Base-by-base conservation (phyloP, 2,797 vertebrate species). In the Pygocentrus nattereri region DNA sequence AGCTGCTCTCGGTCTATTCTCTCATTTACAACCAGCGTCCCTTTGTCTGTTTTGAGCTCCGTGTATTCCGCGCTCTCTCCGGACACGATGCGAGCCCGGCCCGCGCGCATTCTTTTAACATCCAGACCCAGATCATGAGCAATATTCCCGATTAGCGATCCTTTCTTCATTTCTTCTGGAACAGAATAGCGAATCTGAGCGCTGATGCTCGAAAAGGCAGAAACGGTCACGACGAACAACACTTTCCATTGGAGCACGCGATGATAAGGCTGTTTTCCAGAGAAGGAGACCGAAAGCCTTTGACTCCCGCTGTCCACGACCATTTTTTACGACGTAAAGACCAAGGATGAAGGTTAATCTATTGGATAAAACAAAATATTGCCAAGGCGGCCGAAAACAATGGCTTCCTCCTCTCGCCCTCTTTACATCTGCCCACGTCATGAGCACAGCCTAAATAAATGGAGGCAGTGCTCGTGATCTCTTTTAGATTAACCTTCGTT, bases 231-330 rank as follows among this genome's bases (percentile, higher is more conserved):
- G 15, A 85, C 4, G 73, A 91, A 87, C 81, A 93, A 85, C 76
- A 91, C 90, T 84, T 89, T 93, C 94, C 94, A 92, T 90, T 89
- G 84, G 82, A 89, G 91, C 76, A 91, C 87, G 85, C 89, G 87
- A 89, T 80, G 85, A 64, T 23, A n/a, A 19, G 90, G 87, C 68
- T 71, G 54, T 61, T 23, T 49, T 47, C 16, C 54, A 1, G 8
- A 61, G 1, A 38, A 38, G 27, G 11, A 44, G 7, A 50, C 19
- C 4, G 12, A 4, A 34, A 2, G 8, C 30, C 47, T 13, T 6
- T 5, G 44, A 64, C 18, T 64, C 10, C 18, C 50, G 23, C n/a
- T 1, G 11, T 13, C 69, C 11, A 19, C 3, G 25, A 31, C 13
- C 76, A 69, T 78, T 1, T 58, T n/a, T 58, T 0, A 16, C 31